Conservation (phyloP, 2,113 vertebrate genomes). For the Seriola dumerili region DNA sequence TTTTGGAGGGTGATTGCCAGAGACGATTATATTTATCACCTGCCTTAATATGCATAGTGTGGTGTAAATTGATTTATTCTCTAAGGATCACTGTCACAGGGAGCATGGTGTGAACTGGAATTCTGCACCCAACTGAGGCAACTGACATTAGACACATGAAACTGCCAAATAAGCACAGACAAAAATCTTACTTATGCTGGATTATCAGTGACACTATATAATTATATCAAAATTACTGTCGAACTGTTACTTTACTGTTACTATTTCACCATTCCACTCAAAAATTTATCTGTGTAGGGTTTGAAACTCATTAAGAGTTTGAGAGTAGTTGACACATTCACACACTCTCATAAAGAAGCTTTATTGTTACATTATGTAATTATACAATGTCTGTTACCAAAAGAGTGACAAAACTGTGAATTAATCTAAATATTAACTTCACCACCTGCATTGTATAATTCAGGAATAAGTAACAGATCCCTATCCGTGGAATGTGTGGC, state of each 20-base stretch:
- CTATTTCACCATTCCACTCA: neutral
- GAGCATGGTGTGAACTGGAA: conserved; percentile 56
- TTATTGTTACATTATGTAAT: neutral
- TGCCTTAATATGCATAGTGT: conserved; percentile 81
- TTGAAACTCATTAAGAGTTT: conserved; percentile 14
- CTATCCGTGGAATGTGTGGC: no score
- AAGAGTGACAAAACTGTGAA: neutral
- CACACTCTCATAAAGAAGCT: neutral
- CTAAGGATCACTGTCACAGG: conserved; percentile 63
- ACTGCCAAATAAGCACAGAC: neutral
- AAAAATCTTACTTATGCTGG: neutral
- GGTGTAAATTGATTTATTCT: conserved; percentile 84
- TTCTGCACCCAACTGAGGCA: conserved; percentile 46
- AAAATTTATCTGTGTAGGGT: neutral
- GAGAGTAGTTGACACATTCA: conserved; percentile 7
- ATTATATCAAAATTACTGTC: neutral
- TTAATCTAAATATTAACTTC: conserved; percentile 2
- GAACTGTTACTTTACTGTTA: neutral
- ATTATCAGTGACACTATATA: neutral
- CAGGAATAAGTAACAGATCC: no score
- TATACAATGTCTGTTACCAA: neutral
- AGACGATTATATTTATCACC: conserved; percentile 86
- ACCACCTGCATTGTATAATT: no score
- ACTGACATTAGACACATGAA: conserved; percentile 38
- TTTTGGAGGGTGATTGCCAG: conserved; percentile 83